phyloP scores from a whole-genome alignment of 2,113 vertebrate genomes.

The Ceratotherium simum region DNA sequence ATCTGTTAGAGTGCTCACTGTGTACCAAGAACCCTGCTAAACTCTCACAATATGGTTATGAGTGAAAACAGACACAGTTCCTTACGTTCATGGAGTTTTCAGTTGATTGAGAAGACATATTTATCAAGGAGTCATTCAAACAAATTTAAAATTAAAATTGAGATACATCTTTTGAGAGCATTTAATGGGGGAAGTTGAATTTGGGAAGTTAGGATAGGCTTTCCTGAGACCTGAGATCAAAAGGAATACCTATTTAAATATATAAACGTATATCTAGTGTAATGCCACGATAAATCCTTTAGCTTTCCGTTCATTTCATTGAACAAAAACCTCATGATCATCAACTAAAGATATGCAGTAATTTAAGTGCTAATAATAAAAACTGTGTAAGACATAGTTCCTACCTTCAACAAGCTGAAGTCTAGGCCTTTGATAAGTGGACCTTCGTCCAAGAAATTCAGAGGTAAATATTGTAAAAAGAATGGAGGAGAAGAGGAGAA shows the following conservation, averaged over 20 bases:
- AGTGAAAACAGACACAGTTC: not conserved
- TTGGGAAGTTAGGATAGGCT: not conserved
- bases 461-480: not conserved
- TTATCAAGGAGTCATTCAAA: not conserved
- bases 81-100: not conserved
- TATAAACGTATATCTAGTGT: not conserved
- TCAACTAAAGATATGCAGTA: not conserved
- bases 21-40: not conserved
- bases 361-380: not conserved
- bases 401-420: not conserved
- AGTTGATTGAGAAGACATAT: not conserved
- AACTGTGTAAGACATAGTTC: not conserved
- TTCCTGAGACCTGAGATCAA: not conserved
- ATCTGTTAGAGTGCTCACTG: not conserved
- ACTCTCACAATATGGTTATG: not conserved
- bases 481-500: not conserved
- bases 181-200: not conserved
- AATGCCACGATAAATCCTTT: not conserved
- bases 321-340: not conserved
- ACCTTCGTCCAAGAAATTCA: not conserved
- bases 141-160: not conserved
- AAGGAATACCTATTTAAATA: not conserved
- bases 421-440: not conserved
- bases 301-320: not conserved
- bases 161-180: not conserved